These are phyloP conservation scores for Zingel zingel DNA, from an alignment of 2,113 vertebrate genomes.

Conservation along the genomic window DNA sequence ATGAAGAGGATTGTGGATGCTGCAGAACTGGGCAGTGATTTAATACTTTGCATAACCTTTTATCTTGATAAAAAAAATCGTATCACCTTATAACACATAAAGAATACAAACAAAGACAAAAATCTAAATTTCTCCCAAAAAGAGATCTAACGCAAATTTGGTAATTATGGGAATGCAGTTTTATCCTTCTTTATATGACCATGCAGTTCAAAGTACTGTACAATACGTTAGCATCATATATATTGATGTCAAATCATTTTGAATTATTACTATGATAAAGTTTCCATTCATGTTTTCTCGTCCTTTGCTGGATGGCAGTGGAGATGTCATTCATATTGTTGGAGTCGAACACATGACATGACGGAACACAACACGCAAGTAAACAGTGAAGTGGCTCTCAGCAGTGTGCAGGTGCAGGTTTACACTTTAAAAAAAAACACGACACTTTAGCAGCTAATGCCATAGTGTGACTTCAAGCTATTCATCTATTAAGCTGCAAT, in stretches of 20 bases:
- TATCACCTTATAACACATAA: not conserved
- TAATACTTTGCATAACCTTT: not conserved
- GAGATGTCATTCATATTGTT: not conserved
- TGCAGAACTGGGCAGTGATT: not conserved
- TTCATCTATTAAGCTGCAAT: not conserved
- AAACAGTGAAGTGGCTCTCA: not conserved
- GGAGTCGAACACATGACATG: not conserved
- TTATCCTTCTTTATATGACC: not conserved
- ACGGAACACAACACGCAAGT: conserved; percentile 15
- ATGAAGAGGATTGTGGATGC: not conserved
- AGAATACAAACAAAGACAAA: not conserved
- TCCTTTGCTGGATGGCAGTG: not conserved
- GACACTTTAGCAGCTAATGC: not conserved
- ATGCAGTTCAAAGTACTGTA: conserved; percentile 11
- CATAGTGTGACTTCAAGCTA: not conserved
- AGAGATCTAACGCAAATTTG: not conserved
- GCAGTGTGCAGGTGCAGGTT: not conserved
- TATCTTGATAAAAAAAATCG: not conserved
- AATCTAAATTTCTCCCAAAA: not conserved
- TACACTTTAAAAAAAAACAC: not conserved
- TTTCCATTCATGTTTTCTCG: not conserved
- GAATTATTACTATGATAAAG: not conserved
- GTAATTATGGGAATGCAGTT: not conserved
- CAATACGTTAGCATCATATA: not conserved
- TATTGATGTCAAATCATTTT: not conserved